Conservation (phyloP, 1,140 invertebrate genomes). For the Sesamia nonagrioides region DNA sequence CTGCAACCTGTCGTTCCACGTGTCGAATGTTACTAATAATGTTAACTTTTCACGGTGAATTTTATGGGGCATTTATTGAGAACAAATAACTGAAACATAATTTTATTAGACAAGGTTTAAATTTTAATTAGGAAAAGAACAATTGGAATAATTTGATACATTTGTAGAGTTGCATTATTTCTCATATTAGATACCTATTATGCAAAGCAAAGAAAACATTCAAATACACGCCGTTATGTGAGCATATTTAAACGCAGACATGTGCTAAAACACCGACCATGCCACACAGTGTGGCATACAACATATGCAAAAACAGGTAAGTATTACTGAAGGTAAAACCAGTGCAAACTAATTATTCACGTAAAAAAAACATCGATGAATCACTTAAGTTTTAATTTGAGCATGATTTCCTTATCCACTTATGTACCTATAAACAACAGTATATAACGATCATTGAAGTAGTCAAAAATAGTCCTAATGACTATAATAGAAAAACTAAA, state of each 20-base stretch:
- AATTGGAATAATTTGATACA: no score
- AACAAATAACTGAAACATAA: background rate
- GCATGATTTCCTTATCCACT: no score
- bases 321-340: background rate
- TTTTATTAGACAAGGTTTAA: background rate
- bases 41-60: conserved; percentile 7
- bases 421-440: no score
- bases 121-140: background rate
- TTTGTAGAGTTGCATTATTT: background rate
- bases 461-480: no score
- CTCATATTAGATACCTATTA: background rate
- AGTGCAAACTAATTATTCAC: background rate
- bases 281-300: background rate
- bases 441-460: no score
- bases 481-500: no score
- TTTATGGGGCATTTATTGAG: conserved; percentile 7
- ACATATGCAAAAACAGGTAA: background rate
- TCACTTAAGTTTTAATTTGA: no score
- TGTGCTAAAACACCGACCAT: background rate
- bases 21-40: conserved; percentile 20
- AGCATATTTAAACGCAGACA: background rate
- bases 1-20: background rate
- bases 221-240: background rate
- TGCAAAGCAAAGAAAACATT: background rate
- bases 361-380: no score